Base-by-base conservation (phyloP, 2,113 vertebrate genomes). In the Tupaia chinensis region DNA sequence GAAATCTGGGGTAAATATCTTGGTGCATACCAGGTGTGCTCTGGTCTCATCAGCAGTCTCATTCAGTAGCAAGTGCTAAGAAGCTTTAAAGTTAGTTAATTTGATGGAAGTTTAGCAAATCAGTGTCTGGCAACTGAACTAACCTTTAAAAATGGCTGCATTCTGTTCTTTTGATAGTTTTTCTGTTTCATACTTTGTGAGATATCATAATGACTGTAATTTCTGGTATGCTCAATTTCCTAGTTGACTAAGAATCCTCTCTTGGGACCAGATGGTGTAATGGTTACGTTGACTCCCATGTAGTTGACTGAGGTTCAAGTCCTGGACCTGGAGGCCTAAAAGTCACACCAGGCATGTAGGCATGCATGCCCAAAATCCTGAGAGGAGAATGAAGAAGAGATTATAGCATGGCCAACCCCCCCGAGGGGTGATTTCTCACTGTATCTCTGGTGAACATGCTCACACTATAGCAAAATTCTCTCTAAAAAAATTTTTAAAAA, bases 61-160 rank as follows among this genome's bases (percentile, higher is more conserved):
- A 70, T 22, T 63, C 22, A 72, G 12, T 5, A 72, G 54, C 87
- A 63, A 82, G 63, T 23, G n/a, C 61, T 53, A 22, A 34, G 9
- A 76, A 82, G 53, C 23, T 83, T 92, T 86, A 22, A 77, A 27
- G 8, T 87, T 78, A 63, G 44, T 44, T 76, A n/a, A 83, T 83
- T 68, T 96, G 25, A 76, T 65, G 15, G 66, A 78, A 86, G 22
- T 63, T 86, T 89, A 91, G 29, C 69, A 88, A 92, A 91, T 91
- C n/a, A 44, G 60, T 66, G 72, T 7, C 72, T 89, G 65, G 13
- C 19, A 78, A 96, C 70, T 80, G 56, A 80, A 87, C 2, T 19
- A 85, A 34, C 0, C 60, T 85, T 88, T 80, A 78, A 86, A 83
- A 34, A 60, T 9, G 4, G 29, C 15, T 56, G 9, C 34, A 61